A percentile compares a stretch with the other conserved stretches of the same genome.
Evolutionary conservation across 2,797 vertebrate genomes (phyloP).

Genomic region (Botia almorhae): DNA sequence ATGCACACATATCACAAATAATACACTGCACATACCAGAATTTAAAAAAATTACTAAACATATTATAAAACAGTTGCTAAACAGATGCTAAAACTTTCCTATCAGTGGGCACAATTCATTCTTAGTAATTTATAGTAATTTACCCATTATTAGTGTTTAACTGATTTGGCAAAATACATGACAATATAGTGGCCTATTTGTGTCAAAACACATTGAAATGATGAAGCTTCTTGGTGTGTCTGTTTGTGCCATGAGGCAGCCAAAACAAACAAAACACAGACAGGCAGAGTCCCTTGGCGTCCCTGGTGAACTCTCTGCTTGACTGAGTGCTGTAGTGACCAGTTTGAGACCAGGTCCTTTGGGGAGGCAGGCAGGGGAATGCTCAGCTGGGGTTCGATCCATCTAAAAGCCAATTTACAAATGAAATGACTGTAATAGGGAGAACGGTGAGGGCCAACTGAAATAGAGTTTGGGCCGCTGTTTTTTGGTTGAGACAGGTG

Average conservation of each 20-base stretch:
- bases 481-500: not conserved
- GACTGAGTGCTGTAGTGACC: constrained; percentile 61
- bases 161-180: constrained; percentile 22
- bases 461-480: constrained; percentile 41
- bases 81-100: too few species aligned
- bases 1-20: too few species aligned
- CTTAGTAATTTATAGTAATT: not conserved
- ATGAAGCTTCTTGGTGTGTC: constrained; percentile 20
- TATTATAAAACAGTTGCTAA: too few species aligned
- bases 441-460: constrained; percentile 33
- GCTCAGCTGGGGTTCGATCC: constrained; percentile 59
- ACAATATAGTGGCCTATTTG: constrained; percentile 4
- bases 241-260: constrained; percentile 33
- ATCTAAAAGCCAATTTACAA: constrained; percentile 60
- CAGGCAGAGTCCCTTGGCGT: constrained; percentile 27
- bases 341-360: constrained; percentile 53
- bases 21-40: too few species aligned
- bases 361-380: constrained; percentile 41
- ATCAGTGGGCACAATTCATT: not conserved
- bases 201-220: constrained; percentile 3
- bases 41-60: too few species aligned
- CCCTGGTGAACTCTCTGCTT: constrained; percentile 59
- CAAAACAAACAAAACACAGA: constrained; percentile 34
- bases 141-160: not conserved
- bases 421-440: constrained; percentile 42